These are phyloP conservation scores for Ochropleura leucogaster DNA, from an alignment of 2,888 invertebrate species.

Conservation along the genomic window DNA sequence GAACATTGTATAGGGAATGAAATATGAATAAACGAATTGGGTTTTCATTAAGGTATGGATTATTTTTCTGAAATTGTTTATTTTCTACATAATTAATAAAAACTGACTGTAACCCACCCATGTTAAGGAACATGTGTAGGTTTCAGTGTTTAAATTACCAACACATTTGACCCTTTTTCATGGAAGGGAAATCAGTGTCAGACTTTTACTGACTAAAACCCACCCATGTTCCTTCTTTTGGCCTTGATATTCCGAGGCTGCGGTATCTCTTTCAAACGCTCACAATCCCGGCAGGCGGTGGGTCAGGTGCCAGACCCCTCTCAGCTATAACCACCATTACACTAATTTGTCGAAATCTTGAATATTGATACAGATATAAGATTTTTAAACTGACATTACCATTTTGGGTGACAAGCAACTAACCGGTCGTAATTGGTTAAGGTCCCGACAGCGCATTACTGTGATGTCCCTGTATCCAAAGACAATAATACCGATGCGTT, in stretches of 20 bases:
- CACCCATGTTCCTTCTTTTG: too few relatives aligned
- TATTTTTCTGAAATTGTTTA: conserved; percentile 12
- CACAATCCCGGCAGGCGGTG: too few relatives aligned
- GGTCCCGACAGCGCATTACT: not conserved
- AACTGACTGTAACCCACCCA: too few relatives aligned
- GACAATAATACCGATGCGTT: not conserved
- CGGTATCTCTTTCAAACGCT: too few relatives aligned
- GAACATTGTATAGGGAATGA: conserved; percentile 6
- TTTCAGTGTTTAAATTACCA: too few relatives aligned
- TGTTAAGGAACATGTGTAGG: too few relatives aligned
- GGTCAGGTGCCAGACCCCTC: too few relatives aligned
- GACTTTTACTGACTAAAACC: too few relatives aligned
- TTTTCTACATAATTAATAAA: too few relatives aligned
- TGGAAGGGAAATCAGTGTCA: too few relatives aligned
- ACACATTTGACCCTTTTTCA: too few relatives aligned
- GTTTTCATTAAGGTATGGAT: conserved; percentile 8
- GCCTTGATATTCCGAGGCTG: too few relatives aligned
- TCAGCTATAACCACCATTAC: not conserved
- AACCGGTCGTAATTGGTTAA: not conserved
- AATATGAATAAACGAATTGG: conserved; percentile 23
- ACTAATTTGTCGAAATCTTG: not conserved
- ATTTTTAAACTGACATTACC: not conserved
- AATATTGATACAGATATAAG: not conserved
- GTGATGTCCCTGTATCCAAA: not conserved
- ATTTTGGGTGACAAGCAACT: not conserved